Percentiles rank a stretch among this genome's conserved stretches.
These are phyloP conservation scores for Toxotes chatareus DNA, from an alignment of 2,113 vertebrate genomes.

Conservation along the genomic window DNA sequence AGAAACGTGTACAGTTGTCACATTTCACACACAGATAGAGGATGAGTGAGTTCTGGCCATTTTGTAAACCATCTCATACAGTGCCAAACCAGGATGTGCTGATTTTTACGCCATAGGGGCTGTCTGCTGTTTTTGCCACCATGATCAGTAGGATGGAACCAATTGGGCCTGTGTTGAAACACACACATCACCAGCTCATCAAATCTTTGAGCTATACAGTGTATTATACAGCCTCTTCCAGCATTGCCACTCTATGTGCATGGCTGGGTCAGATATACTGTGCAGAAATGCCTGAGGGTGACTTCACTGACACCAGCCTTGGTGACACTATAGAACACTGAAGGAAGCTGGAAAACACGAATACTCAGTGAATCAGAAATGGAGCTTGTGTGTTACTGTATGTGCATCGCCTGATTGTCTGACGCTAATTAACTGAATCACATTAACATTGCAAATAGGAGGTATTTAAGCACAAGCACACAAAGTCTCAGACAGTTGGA, in stretches of 20 bases:
- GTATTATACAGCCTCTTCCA: constrained; percentile 41
- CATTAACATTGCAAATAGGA: constrained; percentile 43
- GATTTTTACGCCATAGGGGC: neutral
- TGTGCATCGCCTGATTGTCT: constrained; percentile 36
- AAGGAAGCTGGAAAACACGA: constrained; percentile 18
- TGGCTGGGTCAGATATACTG: constrained; percentile 39
- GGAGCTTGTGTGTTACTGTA: neutral
- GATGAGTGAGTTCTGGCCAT: neutral
- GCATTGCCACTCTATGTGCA: constrained; percentile 24
- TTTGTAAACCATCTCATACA: constrained; percentile 4
- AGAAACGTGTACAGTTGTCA: constrained; percentile 6
- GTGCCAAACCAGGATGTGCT: neutral
- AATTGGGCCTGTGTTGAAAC: neutral
- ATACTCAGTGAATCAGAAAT: constrained; percentile 39
- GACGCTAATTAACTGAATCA: constrained; percentile 34
- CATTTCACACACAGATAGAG: neutral
- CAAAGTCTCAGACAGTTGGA: neutral
- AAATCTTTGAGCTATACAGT: constrained; percentile 1
- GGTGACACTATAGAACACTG: constrained; percentile 28
- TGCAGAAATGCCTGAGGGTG: constrained; percentile 34
- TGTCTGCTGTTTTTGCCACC: neutral
- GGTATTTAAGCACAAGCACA: constrained; percentile 16
- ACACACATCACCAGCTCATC: constrained; percentile 21
- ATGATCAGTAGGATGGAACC: neutral
- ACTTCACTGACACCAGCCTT: constrained; percentile 37